Evolutionary conservation across 2,113 vertebrate genomes (phyloP).

Genomic region (Anolis carolinensis): DNA sequence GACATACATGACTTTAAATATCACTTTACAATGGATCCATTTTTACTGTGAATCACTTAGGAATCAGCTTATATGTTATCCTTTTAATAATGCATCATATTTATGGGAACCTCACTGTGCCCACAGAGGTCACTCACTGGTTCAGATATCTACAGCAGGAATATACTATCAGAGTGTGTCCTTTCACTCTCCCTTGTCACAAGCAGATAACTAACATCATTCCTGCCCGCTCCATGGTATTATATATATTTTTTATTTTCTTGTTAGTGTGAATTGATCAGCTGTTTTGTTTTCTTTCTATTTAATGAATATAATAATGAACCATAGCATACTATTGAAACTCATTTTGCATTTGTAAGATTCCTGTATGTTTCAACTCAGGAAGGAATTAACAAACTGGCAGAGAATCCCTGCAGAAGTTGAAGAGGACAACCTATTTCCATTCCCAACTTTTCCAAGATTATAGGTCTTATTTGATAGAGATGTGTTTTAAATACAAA

Average conservation of each 20-base stretch:
- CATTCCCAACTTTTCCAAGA: background rate
- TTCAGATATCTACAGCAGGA: background rate
- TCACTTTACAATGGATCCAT: background rate
- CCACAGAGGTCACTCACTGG: background rate
- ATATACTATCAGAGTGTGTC: background rate
- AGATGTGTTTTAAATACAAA: background rate
- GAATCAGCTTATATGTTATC: background rate
- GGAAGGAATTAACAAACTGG: background rate
- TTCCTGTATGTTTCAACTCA: background rate
- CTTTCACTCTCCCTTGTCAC: background rate
- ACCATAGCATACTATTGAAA: background rate
- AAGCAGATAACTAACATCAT: no score
- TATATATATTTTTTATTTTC: background rate
- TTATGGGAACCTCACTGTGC: background rate
- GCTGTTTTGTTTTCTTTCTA: background rate
- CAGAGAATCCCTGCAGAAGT: background rate
- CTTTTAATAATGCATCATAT: background rate
- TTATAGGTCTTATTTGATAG: background rate
- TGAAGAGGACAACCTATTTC: background rate
- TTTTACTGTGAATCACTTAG: background rate
- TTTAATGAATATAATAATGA: background rate
- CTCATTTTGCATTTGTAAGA: background rate
- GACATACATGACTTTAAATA: background rate
- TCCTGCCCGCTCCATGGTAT: background rate
- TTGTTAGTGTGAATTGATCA: background rate